Evolutionary conservation across 1,140 invertebrate genomes (phyloP).

Genomic region (Drosophila lini): DNA sequence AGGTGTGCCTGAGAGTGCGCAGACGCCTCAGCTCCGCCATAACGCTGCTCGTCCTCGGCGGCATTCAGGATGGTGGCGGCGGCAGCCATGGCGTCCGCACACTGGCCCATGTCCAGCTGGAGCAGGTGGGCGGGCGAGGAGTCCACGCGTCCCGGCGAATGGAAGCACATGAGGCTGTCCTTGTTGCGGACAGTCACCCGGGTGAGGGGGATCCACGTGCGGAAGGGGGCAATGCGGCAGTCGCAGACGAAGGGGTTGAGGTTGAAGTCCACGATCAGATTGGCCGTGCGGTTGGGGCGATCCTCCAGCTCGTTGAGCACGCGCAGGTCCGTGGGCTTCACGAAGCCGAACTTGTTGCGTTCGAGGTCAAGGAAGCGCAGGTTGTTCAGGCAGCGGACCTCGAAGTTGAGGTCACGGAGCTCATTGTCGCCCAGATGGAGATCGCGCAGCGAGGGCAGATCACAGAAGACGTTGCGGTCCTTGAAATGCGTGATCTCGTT

Average conservation of each 20-base stretch:
- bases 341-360: constrained; percentile 88
- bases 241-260: constrained; percentile 90
- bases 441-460: constrained; percentile 88
- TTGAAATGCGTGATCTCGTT: constrained; percentile 90
- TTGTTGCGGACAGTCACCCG: constrained; percentile 87
- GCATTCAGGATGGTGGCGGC: constrained; percentile 72
- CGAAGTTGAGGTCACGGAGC: constrained; percentile 88
- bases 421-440: constrained; percentile 89
- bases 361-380: constrained; percentile 90
- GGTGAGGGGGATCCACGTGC: constrained; percentile 88
- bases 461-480: constrained; percentile 89
- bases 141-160: constrained; percentile 64
- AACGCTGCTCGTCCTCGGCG: constrained; percentile 58
- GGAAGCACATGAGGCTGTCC: constrained; percentile 86
- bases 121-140: constrained; percentile 75
- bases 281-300: constrained; percentile 84
- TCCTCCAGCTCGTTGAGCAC: constrained; percentile 86
- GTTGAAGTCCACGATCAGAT: constrained; percentile 88
- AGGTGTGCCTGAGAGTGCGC: constrained; percentile 56
- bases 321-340: constrained; percentile 87
- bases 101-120: constrained; percentile 83
- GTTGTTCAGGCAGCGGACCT: constrained; percentile 88
- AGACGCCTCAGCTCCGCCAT: constrained; percentile 33
- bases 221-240: constrained; percentile 87
- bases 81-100: constrained; percentile 70